A percentile compares a stretch with the other conserved stretches of the same genome.
phyloP scores from a whole-genome alignment of 1,140 invertebrate genomes.

The Trichonephila clavata region DNA sequence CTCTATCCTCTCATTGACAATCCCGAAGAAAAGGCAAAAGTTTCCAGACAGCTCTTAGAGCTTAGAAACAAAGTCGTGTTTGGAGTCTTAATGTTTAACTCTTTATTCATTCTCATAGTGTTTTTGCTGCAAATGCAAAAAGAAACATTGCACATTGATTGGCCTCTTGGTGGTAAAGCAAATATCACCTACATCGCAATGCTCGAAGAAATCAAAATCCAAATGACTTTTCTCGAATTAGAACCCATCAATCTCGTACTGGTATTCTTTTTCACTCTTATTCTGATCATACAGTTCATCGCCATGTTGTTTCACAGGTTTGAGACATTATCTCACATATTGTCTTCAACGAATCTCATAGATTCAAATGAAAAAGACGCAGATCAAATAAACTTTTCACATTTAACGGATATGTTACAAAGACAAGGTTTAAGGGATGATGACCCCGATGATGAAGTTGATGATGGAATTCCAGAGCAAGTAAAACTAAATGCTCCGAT shows the following conservation, averaged over 20 bases:
- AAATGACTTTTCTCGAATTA: conserved; percentile 92
- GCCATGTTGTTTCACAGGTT: conserved; percentile 94
- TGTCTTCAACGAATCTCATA: conserved; percentile 86
- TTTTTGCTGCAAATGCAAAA: conserved; percentile 98
- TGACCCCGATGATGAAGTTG: not conserved
- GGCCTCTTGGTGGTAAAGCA: conserved; percentile 94
- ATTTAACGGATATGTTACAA: not conserved
- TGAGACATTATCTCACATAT: conserved; percentile 95
- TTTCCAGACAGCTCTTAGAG: conserved; percentile 92
- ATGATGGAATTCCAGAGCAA: not conserved
- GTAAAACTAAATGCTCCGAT: not conserved
- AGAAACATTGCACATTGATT: conserved; percentile 91
- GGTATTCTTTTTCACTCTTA: conserved; percentile 98
- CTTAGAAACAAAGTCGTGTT: conserved; percentile 96
- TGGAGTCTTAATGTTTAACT: conserved; percentile 98
- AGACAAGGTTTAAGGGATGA: conserved; percentile 15
- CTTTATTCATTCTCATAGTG: conserved; percentile 98
- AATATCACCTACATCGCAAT: conserved; percentile 94
- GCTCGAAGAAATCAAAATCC: conserved; percentile 90
- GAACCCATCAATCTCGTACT: conserved; percentile 99
- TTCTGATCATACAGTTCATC: conserved; percentile 97
- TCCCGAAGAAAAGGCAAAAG: conserved; percentile 93
- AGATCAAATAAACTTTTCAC: not conserved
- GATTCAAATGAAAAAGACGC: not conserved
- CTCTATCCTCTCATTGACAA: conserved; percentile 96